These are phyloP conservation scores for Acrobasis repandana DNA, from an alignment of 2,888 invertebrate genomes.

Conservation along the genomic window DNA sequence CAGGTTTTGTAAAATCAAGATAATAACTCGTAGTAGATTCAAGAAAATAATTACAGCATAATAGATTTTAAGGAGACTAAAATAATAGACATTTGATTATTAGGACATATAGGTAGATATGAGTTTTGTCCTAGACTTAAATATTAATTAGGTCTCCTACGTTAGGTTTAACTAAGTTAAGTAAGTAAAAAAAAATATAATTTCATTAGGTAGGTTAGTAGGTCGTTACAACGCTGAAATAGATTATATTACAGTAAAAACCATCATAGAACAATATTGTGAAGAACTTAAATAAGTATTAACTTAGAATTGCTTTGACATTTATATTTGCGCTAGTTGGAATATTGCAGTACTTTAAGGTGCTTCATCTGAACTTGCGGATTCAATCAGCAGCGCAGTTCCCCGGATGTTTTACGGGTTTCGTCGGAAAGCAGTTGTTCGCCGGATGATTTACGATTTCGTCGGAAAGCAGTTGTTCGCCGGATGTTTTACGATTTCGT, in stretches of 20 bases:
- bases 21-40: too few species aligned
- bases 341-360: constrained; percentile 3
- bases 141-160: too few species aligned
- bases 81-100: too few species aligned
- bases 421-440: constrained; percentile 84
- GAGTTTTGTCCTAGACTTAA: too few species aligned
- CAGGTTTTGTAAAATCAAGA: too few species aligned
- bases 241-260: not conserved
- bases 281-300: not conserved
- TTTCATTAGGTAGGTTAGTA: too few species aligned
- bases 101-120: too few species aligned
- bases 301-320: not conserved
- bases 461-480: constrained; percentile 88
- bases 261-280: not conserved
- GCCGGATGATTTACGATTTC: constrained; percentile 95
- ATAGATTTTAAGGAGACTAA: too few species aligned
- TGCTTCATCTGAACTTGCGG: not conserved
- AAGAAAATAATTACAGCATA: too few species aligned
- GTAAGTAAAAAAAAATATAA: too few species aligned
- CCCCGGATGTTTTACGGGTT: constrained; percentile 94
- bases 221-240: too few species aligned
- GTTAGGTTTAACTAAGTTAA: too few species aligned
- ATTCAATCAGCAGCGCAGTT: constrained; percentile 17
- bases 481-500: constrained; percentile 96
- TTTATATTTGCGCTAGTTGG: not conserved